Conservation (phyloP, 2,888 invertebrate genomes). For the Ectemnius continuus region DNA sequence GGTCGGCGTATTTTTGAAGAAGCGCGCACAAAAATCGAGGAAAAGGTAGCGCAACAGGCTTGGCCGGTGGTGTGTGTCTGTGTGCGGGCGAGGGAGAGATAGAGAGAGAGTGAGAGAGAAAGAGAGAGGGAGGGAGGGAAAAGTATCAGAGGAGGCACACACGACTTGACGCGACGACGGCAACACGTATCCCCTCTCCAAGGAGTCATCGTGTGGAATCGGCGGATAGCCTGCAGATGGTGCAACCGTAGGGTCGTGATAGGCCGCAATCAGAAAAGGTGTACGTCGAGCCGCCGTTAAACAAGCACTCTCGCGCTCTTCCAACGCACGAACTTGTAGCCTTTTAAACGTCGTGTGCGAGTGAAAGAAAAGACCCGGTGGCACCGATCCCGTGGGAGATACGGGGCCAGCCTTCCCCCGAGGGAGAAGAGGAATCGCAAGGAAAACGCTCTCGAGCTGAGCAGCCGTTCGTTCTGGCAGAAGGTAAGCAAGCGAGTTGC, state of each 20-base stretch:
- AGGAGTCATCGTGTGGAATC: constrained; percentile 17
- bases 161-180: no score
- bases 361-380: not conserved
- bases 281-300: constrained; percentile 50
- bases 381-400: not conserved
- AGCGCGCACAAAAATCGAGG: no score
- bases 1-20: no score
- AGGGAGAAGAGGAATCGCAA: not conserved
- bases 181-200: constrained; percentile 25
- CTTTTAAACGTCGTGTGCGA: not conserved
- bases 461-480: constrained; percentile 37
- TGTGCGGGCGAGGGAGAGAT: no score
- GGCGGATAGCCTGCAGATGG: constrained; percentile 38
- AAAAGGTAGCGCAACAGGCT: no score
- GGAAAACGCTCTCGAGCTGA: not conserved
- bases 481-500: constrained; percentile 50
- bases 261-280: constrained; percentile 56
- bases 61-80: no score
- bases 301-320: constrained; percentile 37
- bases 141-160: no score
- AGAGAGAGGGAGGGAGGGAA: no score
- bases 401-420: not conserved
- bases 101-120: no score
- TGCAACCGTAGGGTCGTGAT: constrained; percentile 40
- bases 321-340: constrained; percentile 46